Conservation (phyloP, 2,888 invertebrate species). For the Malachius bipustulatus region DNA sequence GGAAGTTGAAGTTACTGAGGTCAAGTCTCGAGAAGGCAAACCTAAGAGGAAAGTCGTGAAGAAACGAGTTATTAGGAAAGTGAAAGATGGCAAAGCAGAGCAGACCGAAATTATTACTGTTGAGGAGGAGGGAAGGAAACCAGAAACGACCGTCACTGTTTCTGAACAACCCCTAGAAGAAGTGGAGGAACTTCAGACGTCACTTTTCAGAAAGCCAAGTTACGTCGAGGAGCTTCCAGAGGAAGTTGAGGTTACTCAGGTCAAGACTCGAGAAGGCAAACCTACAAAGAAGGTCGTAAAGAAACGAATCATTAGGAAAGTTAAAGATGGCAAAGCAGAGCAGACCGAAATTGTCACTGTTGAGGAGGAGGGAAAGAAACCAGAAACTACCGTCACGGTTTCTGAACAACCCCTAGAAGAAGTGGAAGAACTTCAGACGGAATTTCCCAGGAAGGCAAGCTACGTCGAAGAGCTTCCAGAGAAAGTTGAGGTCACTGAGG, state of each 20-base stretch:
- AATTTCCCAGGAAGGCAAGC: slow-evolving; percentile 18
- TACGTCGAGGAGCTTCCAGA: slow-evolving; percentile 28
- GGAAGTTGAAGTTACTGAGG: slow-evolving; percentile 14
- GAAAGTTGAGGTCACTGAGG: slow-evolving; percentile 15
- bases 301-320: slow-evolving; percentile 15
- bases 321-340: slow-evolving; percentile 20
- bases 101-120: slow-evolving; percentile 23
- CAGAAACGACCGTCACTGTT: slow-evolving; percentile 28
- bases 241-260: slow-evolving; percentile 31
- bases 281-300: slow-evolving; percentile 21
- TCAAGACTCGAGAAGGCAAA: slow-evolving; percentile 20
- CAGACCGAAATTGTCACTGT: slow-evolving; percentile 37
- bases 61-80: slow-evolving; percentile 27
- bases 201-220: slow-evolving; percentile 12
- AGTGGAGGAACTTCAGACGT: slow-evolving; percentile 18
- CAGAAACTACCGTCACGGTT: background rate
- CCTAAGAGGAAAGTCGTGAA: slow-evolving; percentile 28
- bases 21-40: slow-evolving; percentile 18
- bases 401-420: slow-evolving; percentile 17
- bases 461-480: slow-evolving; percentile 13
- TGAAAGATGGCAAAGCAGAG: slow-evolving; percentile 14
- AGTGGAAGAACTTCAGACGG: slow-evolving; percentile 14
- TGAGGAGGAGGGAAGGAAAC: slow-evolving; percentile 25
- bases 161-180: slow-evolving; percentile 26
- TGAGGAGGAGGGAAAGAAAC: slow-evolving; percentile 36